These are phyloP conservation scores for Ursus arctos DNA, from an alignment of 2,113 vertebrate species.

Conservation along the genomic window DNA sequence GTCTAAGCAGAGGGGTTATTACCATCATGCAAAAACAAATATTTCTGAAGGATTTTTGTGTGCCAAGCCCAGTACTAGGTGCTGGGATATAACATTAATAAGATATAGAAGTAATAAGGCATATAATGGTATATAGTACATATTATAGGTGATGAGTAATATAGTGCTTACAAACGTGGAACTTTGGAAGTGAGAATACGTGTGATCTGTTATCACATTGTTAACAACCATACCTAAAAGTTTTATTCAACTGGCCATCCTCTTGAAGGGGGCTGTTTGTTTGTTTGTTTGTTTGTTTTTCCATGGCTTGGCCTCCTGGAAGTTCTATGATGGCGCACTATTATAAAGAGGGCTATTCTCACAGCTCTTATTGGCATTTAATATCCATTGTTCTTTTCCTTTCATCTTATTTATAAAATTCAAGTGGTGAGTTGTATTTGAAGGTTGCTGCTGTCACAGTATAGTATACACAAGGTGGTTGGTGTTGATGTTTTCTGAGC, in stretches of 20 bases:
- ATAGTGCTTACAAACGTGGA: neutral
- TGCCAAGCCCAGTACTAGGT: neutral
- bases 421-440: conserved; percentile 58
- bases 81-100: neutral
- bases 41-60: neutral
- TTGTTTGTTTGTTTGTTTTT: neutral
- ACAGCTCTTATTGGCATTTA: conserved; percentile 62
- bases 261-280: neutral
- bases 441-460: rapidly evolving
- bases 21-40: neutral
- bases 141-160: neutral
- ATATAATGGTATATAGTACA: neutral
- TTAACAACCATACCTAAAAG: neutral
- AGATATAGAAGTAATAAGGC: neutral
- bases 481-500: conserved; percentile 71
- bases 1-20: neutral
- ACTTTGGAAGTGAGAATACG: neutral
- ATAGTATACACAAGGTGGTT: neutral
- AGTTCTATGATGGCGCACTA: neutral
- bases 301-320: neutral
- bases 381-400: conserved; percentile 38
- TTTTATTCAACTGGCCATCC: neutral
- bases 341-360: neutral
- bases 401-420: conserved; percentile 58
- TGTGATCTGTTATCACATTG: neutral